Conservation (phyloP, 2,797 vertebrate genomes). For the Aeoliscus strigatus region DNA sequence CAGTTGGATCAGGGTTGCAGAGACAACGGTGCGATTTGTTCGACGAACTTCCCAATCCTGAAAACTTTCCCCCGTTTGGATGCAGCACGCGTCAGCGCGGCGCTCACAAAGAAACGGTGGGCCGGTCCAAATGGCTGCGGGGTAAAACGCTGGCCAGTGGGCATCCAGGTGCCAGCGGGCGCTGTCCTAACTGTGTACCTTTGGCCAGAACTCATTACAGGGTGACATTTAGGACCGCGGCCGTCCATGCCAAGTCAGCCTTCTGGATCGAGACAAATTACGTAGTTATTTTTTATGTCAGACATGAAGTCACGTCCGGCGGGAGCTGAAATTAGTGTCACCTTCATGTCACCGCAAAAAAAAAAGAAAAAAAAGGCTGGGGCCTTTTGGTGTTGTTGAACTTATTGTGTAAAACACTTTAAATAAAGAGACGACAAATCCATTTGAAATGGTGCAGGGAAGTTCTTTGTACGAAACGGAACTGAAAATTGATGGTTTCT, state of each 20-base stretch:
- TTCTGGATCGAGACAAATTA: slow-evolving; percentile 79
- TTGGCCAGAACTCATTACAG: slow-evolving; percentile 78
- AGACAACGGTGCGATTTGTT: no score
- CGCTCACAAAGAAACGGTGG: slow-evolving; percentile 63
- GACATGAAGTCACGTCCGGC: slow-evolving; percentile 71
- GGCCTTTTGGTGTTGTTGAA: slow-evolving; percentile 26
- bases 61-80: slow-evolving; percentile 56
- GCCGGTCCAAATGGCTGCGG: slow-evolving; percentile 73
- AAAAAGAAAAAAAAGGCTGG: slow-evolving; percentile 39
- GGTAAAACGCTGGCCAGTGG: slow-evolving; percentile 74
- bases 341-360: slow-evolving; percentile 68
- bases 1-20: no score
- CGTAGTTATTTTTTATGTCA: slow-evolving; percentile 79
- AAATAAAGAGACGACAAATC: slow-evolving; percentile 11
- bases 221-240: slow-evolving; percentile 80
- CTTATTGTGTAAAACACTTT: slow-evolving; percentile 29
- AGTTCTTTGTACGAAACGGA: no score
- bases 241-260: slow-evolving; percentile 78
- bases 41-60: slow-evolving; percentile 43
- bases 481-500: no score
- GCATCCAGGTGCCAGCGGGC: slow-evolving; percentile 76
- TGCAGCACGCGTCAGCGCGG: slow-evolving; percentile 57
- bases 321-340: slow-evolving; percentile 66
- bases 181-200: slow-evolving; percentile 74
- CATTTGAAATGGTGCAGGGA: no score